These are phyloP conservation scores for Zygogramma bicolorata DNA, from an alignment of 2,888 invertebrate genomes.

Conservation along the genomic window DNA sequence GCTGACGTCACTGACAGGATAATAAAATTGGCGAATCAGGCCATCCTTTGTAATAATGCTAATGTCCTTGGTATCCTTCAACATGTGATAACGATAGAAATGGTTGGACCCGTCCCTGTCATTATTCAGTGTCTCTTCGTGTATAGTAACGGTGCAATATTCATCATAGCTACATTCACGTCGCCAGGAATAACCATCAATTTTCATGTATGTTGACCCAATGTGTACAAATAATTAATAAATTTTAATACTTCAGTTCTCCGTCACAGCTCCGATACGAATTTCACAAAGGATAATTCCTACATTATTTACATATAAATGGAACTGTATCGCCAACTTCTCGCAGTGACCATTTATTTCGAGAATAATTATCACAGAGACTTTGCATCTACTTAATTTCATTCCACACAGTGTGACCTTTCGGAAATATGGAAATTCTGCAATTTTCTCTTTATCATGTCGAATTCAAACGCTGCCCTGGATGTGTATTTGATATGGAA, in stretches of 20 bases:
- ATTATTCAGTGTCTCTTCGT: background rate
- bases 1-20: too few species aligned
- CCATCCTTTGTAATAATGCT: too few species aligned
- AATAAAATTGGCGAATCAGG: too few species aligned
- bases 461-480: background rate
- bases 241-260: constrained; percentile 37
- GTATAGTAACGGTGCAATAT: background rate
- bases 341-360: constrained; percentile 58
- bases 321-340: constrained; percentile 55
- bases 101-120: background rate
- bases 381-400: constrained; percentile 52
- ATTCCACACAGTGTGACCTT: background rate
- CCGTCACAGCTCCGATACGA: constrained; percentile 53
- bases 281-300: constrained; percentile 58
- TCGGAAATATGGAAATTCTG: constrained; percentile 6
- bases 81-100: background rate
- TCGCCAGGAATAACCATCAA: constrained; percentile 7
- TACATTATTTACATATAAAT: constrained; percentile 61
- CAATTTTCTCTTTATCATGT: background rate
- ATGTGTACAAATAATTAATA: constrained; percentile 39
- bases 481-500: background rate
- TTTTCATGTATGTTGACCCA: constrained; percentile 33
- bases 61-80: background rate
- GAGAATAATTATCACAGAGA: constrained; percentile 57
- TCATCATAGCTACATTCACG: background rate